These are phyloP conservation scores for Leucophenga maculata DNA, from an alignment of 2,888 invertebrate genomes.

Conservation along the genomic window DNA sequence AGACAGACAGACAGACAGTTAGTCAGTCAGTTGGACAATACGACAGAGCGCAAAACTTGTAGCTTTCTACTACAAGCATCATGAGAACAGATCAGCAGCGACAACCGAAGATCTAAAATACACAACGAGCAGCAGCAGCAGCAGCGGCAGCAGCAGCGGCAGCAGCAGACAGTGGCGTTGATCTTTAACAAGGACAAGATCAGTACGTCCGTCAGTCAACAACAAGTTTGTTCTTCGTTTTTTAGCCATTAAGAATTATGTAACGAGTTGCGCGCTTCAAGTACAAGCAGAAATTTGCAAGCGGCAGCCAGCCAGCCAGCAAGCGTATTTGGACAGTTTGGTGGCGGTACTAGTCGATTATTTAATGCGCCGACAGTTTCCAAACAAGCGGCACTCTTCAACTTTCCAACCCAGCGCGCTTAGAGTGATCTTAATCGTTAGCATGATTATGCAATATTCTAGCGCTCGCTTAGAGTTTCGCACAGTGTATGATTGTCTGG, in stretches of 20 bases:
- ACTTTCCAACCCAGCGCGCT: constrained; percentile 32
- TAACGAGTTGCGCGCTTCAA: constrained; percentile 48
- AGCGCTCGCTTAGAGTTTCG: neutral
- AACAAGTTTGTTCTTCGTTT: constrained; percentile 31
- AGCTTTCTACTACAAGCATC: neutral
- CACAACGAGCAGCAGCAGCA: constrained; percentile 41
- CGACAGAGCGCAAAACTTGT: neutral
- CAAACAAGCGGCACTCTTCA: neutral
- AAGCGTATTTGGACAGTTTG: neutral
- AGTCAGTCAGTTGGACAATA: neutral
- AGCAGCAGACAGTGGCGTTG: constrained; percentile 49
- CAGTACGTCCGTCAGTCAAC: constrained; percentile 43
- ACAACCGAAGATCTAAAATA: constrained; percentile 36
- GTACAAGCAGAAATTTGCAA: constrained; percentile 56
- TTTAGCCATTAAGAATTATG: constrained; percentile 54
- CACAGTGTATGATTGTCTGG: neutral
- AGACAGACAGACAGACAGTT: too few species aligned
- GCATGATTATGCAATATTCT: constrained; percentile 44
- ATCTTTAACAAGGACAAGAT: constrained; percentile 35
- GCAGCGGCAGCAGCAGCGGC: constrained; percentile 20
- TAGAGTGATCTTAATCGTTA: constrained; percentile 54
- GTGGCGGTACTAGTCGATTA: constrained; percentile 38
- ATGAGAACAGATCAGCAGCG: constrained; percentile 1
- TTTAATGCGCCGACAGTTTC: constrained; percentile 41
- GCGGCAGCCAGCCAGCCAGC: constrained; percentile 2